Base-by-base conservation (phyloP, 1,140 invertebrate species). In the Saccostrea echinata region DNA sequence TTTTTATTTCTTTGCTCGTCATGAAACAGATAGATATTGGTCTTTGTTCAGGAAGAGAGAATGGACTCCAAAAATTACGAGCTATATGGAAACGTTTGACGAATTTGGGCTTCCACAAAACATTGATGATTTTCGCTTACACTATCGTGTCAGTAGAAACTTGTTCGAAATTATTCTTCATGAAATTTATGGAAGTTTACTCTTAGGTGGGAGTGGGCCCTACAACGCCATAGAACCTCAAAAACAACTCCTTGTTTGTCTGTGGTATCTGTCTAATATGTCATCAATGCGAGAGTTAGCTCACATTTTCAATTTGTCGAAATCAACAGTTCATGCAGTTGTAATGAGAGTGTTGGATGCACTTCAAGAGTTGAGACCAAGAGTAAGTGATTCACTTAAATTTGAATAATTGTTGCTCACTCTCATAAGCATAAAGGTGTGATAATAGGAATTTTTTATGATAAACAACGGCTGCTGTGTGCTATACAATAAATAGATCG, bases 241-340 rank as follows among this genome's bases (percentile, higher is more conserved):
- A 35, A 85, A 88, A 68, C 88, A 88, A 61, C 52, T 88, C 18
- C 80, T 84, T 3, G 84, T 88, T 83, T 76, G 71, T 27, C 21
- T 88, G 35, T 81, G 84, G n/a, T 82, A 88, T 82, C 30, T 88
- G 3, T 82, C 68, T 16, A 85, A 85, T 53, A 35, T 24, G 30
- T 51, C 76, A 53, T 88, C 87, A 18, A 88, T 88, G 87, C 4
- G 87, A 53, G 84, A 88, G 12, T 57, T 84, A 68, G 82, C 35
- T 13, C 87, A 85, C 35, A n/a, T 82, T 4, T 88, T 88, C 55
- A 57, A 82, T 51, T 35, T 85, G 68, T 85, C 87, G 3, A 85
- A 85, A 64, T 88, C 87, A 35, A 88, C 87, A 82, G 84, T 88
- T 13, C 87, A 88, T 80, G 68, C 52, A 12, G 71, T 85, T 53